A percentile compares a stretch with the other conserved stretches of the same genome.
These are phyloP conservation scores for Aplysia californica DNA, from an alignment of 1,140 invertebrate species.

Conservation along the genomic window DNA sequence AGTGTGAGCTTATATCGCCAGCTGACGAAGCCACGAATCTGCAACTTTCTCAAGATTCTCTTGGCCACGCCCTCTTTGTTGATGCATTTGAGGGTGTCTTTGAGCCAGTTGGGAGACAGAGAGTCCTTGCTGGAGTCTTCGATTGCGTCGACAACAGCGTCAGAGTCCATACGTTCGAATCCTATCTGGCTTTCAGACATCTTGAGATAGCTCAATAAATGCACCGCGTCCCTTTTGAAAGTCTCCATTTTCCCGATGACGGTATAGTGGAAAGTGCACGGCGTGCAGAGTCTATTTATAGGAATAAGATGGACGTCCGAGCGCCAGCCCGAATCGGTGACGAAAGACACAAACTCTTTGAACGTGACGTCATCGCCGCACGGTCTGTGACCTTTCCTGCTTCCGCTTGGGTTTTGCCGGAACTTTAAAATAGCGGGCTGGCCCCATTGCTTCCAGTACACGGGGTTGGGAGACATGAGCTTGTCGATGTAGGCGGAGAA, in stretches of 20 bases:
- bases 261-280: slow-evolving; percentile 21
- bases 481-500: slow-evolving; percentile 32
- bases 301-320: slow-evolving; percentile 21
- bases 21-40: slow-evolving; percentile 26
- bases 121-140: slow-evolving; percentile 2
- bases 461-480: slow-evolving; percentile 19
- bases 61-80: not conserved
- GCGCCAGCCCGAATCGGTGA: not conserved
- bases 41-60: slow-evolving; percentile 23
- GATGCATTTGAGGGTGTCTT: slow-evolving; percentile 2
- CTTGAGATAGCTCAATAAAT: not conserved
- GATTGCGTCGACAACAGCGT: slow-evolving; percentile 7
- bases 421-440: not conserved
- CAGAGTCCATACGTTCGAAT: not conserved
- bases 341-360: slow-evolving; percentile 30
- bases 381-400: not conserved
- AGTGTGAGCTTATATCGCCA: slow-evolving; percentile 6
- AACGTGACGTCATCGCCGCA: slow-evolving; percentile 40
- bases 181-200: not conserved
- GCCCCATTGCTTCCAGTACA: slow-evolving; percentile 18
- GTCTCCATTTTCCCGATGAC: slow-evolving; percentile 30
- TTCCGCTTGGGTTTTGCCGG: not conserved
- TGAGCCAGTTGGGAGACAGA: not conserved
- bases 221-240: slow-evolving; percentile 10
- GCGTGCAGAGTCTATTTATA: slow-evolving; percentile 20